phyloP scores from a whole-genome alignment of 2,888 invertebrate species.

The Isoperla grammatica region DNA sequence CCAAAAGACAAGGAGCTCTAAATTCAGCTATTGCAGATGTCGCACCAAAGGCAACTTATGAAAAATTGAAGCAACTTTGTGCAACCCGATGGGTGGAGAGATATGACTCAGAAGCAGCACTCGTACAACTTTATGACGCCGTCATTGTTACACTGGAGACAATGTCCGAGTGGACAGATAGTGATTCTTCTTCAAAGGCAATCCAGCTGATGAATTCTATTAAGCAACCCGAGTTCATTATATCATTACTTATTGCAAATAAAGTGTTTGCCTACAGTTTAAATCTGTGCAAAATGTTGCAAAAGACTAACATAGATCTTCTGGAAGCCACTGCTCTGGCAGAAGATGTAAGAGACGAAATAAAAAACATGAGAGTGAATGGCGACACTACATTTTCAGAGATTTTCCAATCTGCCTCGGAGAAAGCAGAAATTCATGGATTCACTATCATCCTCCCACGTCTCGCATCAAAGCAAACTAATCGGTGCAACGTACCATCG shows the following conservation, averaged over 20 bases:
- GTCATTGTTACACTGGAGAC: constrained; percentile 6
- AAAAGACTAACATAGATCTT: background rate
- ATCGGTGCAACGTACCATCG: constrained; percentile 1
- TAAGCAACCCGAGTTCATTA: background rate
- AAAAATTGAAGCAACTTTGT: constrained; percentile 11
- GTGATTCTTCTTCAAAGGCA: constrained; percentile 12
- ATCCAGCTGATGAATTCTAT: background rate
- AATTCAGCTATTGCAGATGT: background rate
- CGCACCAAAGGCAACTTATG: background rate
- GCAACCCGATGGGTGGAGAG: constrained; percentile 11
- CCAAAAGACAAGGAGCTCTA: constrained; percentile 4
- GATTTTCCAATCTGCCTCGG: background rate
- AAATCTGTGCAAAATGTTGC: background rate
- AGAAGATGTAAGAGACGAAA: background rate
- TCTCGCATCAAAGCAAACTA: background rate
- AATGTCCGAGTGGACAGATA: background rate
- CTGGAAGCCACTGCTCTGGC: background rate
- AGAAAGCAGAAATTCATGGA: background rate
- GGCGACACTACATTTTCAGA: background rate
- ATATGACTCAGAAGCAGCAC: background rate
- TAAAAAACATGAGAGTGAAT: background rate
- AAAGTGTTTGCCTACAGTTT: background rate
- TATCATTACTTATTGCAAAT: background rate
- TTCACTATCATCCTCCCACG: too few species aligned
- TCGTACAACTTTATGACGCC: background rate